Percentiles rank a stretch among this genome's conserved stretches.
These are phyloP conservation scores for Pseudolaguvia tuberculata DNA, from an alignment of 2,113 vertebrate genomes.

Conservation along the genomic window DNA sequence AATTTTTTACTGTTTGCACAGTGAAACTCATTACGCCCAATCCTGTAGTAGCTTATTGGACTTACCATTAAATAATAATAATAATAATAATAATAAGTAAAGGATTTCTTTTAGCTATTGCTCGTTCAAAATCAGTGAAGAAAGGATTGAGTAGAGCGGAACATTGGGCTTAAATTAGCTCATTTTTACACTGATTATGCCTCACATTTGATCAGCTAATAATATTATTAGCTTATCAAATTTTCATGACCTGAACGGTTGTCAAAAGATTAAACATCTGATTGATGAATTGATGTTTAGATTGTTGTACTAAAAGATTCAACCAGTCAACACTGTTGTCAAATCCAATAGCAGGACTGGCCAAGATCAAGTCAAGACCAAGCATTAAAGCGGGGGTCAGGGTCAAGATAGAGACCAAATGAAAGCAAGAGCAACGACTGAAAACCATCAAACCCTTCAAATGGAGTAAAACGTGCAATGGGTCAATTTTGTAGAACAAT, in stretches of 20 bases:
- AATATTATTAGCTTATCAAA: too few relatives aligned
- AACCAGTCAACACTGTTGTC: constrained; percentile 4
- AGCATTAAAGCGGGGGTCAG: not conserved
- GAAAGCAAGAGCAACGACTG: not conserved
- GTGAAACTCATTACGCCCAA: constrained; percentile 61
- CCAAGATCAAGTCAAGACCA: constrained; percentile 22
- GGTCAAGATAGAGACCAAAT: not conserved
- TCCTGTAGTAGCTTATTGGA: constrained; percentile 54
- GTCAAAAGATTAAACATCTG: not conserved
- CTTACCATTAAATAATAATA: too few relatives aligned
- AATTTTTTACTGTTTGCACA: constrained; percentile 57
- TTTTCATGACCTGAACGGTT: too few relatives aligned
- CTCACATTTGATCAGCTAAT: too few relatives aligned
- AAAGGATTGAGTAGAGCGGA: not conserved
- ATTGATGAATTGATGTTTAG: not conserved
- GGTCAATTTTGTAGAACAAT: not conserved
- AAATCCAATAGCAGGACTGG: not conserved
- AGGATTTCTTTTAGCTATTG: constrained; percentile 20
- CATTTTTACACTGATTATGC: not conserved
- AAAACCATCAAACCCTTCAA: not conserved
- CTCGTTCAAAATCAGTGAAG: constrained; percentile 40
- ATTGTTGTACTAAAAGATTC: constrained; percentile 2
- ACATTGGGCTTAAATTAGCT: not conserved
- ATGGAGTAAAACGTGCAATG: not conserved
- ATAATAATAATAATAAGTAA: too few relatives aligned